Base-by-base conservation (phyloP, 2,797 vertebrate species). In the Echeneis naucrates region DNA sequence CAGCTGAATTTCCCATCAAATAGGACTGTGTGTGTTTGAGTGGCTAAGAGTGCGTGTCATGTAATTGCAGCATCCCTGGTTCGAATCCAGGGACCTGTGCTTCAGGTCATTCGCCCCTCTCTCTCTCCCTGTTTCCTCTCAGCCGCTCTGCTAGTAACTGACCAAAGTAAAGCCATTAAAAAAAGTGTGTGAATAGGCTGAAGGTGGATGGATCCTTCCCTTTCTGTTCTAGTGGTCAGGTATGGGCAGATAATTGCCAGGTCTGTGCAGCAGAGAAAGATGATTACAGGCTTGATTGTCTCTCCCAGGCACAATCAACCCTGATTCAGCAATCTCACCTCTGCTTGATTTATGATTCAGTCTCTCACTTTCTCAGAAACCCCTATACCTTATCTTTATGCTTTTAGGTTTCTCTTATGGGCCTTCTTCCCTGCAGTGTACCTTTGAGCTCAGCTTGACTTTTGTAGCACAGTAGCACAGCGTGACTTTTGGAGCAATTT, bases 201-300 rank as follows among this genome's bases (percentile, higher is more conserved):
- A 88, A 83, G 85, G 84, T 82, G 89, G 92, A 89, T 90, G 86
- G 89, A 92, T 91, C 85, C 86, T 93, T 88, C 78, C 89, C 88
- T 92, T 90, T 90, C 83, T 88, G 87, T 89, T 87, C 81, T 80
- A 83, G 78, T 66, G 91, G 93, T 93, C 94, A 93, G 93, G 88
- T 93, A 90, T 91, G 91, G 92, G 83, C 88, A 91, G 89, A 92
- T 94, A 94, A 94, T 94, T 94, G 93, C 87, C 80, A 67, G 88
- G 87, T 92, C 93, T 89, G 87, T 92, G 92, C 88, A 88, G 92
- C 85, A 92, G 91, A 95, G 92, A 94, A 87, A 82, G 94, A 94
- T 94, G 93, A 95, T 95, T 95, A 93, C 89, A 88, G 89, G 89
- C 87, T 93, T 95, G 95, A 95, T 95, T 95, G 93, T 95, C 93